Percentiles rank a stretch among this genome's conserved stretches.
Evolutionary conservation across 2,113 vertebrate genomes (phyloP).

Genomic region (Corythornis cristatus): DNA sequence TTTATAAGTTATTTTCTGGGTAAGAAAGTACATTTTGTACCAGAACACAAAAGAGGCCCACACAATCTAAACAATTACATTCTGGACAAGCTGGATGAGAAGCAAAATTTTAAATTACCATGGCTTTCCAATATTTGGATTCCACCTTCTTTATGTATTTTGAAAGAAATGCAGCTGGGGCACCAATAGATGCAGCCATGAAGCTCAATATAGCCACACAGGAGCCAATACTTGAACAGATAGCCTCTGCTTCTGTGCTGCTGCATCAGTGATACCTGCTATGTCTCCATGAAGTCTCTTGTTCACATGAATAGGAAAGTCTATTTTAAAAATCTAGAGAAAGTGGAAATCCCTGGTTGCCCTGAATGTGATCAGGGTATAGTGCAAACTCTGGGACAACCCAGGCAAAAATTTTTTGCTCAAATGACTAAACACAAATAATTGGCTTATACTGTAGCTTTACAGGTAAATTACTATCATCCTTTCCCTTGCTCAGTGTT

Average conservation of each 20-base stretch:
- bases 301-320: background rate
- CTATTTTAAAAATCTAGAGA: background rate
- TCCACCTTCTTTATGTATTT: background rate
- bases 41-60: background rate
- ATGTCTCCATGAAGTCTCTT: background rate
- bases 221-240: background rate
- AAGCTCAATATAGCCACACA: background rate
- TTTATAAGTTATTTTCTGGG: background rate
- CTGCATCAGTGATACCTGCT: background rate
- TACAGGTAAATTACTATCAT: background rate
- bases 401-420: background rate
- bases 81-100: background rate
- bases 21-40: background rate
- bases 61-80: background rate
- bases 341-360: background rate
- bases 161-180: background rate
- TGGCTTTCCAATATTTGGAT: background rate
- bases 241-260: background rate
- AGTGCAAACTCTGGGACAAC: background rate
- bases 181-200: background rate
- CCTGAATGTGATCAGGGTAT: background rate
- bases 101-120: background rate
- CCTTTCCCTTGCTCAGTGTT: background rate
- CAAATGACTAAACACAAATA: background rate
- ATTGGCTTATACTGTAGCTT: background rate